Base-by-base conservation (phyloP, 1,140 invertebrate species). In the Brachionus plicatilis region DNA sequence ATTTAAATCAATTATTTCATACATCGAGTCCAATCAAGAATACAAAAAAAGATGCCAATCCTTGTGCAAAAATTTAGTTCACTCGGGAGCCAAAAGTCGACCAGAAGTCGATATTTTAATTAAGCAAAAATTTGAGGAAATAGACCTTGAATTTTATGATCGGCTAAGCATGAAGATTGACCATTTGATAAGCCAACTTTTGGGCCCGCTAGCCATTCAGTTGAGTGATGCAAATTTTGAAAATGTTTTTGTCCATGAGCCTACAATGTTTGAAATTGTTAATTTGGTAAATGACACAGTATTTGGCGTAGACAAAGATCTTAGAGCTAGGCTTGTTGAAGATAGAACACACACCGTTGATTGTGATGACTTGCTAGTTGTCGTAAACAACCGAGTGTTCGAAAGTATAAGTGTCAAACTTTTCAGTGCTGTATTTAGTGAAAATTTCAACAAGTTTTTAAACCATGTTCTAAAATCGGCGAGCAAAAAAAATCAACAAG, bases 361-460 rank as follows among this genome's bases (percentile, higher is more conserved):
- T 68, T 11, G 65, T 14, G 65, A 68, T 7, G 65, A 68, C 3
- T 68, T 68, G 65, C 27, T 37, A 27, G 27, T 29, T 17, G 65
- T 29, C 6, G 3, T 68, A 11, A 68, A 68, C 65, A 68, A 68
- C 29, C 14, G 3, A 14, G 20, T 68, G 65, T 7, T 68, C 29
- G 65, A 68, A 68, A 68, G 65, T 20, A 14, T 68, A 11, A 68
- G 65, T 29, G 65, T 29, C 65, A 68, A 29, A 11, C 65, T 68
- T 68, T 68, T 68, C 65, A 29, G 24, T 4, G 65, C 65, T 68
- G 65, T 68, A 9, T 68, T 68, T 68, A 68, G 65, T 68, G 65
- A 33, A n/a, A 72, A 72, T 72, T 72, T 72, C 14, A 72, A 68
- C 65, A 68, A 68, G 24, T 68, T 68, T 68, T 29, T 68, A 68